These are phyloP conservation scores for Rhegmatorhina hoffmannsi DNA, from an alignment of 2,113 vertebrate genomes.

Conservation along the genomic window DNA sequence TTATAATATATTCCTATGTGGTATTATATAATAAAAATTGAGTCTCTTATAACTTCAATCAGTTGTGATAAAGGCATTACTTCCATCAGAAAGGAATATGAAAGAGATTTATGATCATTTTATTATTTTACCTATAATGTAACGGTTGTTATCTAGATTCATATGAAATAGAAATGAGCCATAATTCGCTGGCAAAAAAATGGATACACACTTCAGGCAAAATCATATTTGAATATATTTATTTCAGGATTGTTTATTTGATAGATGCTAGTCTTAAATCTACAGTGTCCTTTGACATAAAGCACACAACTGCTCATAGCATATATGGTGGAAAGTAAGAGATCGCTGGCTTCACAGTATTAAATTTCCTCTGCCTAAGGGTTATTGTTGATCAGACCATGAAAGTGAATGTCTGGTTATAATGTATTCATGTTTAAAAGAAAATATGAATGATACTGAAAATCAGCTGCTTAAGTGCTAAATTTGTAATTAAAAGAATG, in stretches of 20 bases:
- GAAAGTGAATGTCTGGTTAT: slow-evolving; percentile 50
- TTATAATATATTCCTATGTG: background rate
- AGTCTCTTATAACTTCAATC: background rate
- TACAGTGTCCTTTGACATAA: background rate
- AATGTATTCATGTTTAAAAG: slow-evolving; percentile 29
- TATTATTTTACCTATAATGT: background rate
- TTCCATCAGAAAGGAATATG: background rate
- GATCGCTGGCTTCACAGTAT: slow-evolving; percentile 56
- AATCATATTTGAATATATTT: background rate
- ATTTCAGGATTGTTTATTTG: background rate
- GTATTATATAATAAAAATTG: background rate
- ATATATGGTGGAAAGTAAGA: slow-evolving; percentile 24
- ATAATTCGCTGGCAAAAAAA: background rate
- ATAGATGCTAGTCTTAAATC: background rate
- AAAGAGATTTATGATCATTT: background rate
- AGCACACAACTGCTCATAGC: background rate
- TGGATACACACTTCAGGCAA: background rate
- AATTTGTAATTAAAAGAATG: background rate
- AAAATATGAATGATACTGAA: slow-evolving; percentile 11
- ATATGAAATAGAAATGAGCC: background rate
- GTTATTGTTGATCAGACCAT: slow-evolving; percentile 64
- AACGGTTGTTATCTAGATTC: background rate
- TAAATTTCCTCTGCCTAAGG: slow-evolving; percentile 65
- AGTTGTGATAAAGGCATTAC: background rate
- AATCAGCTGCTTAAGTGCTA: background rate